Percentiles rank a stretch among this genome's conserved stretches.
Evolutionary conservation across 2,888 invertebrate genomes (phyloP).

Genomic region (Taenaris catops): DNA sequence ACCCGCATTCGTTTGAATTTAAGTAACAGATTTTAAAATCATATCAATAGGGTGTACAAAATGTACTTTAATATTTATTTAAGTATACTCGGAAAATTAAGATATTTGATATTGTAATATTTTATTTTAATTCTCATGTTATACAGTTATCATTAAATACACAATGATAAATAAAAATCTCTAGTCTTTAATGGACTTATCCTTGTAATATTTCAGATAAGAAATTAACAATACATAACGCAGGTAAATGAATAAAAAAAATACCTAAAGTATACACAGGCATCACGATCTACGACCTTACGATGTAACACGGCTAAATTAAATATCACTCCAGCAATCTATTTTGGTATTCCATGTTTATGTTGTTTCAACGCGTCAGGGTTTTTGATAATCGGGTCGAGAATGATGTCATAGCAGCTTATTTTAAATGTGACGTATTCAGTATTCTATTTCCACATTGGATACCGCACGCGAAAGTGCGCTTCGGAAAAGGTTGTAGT

Average conservation of each 20-base stretch:
- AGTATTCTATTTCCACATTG: constrained; percentile 44
- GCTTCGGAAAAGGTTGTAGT: constrained; percentile 21
- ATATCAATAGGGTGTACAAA: no score
- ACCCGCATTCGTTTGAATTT: no score
- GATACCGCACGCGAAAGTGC: constrained; percentile 38
- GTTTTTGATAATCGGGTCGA: constrained; percentile 55
- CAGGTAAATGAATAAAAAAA: constrained; percentile 25
- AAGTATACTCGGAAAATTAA: no score
- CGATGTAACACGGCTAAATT: constrained; percentile 34
- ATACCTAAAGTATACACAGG: constrained; percentile 12
- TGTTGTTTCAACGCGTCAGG: constrained; percentile 32
- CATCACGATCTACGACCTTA: constrained; percentile 21
- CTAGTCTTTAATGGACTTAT: no score
- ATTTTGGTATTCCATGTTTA: constrained; percentile 31
- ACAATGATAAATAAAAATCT: no score
- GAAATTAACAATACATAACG: constrained; percentile 1
- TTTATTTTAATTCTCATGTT: neutral
- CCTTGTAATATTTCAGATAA: neutral
- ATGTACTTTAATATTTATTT: no score
- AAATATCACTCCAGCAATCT: constrained; percentile 19
- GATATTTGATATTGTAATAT: neutral
- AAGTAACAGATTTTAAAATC: no score
- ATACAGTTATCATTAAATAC: neutral
- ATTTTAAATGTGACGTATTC: constrained; percentile 75
- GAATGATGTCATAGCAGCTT: constrained; percentile 68